phyloP scores from a whole-genome alignment of 2,113 vertebrate genomes.

The Toxotes jaculatrix region DNA sequence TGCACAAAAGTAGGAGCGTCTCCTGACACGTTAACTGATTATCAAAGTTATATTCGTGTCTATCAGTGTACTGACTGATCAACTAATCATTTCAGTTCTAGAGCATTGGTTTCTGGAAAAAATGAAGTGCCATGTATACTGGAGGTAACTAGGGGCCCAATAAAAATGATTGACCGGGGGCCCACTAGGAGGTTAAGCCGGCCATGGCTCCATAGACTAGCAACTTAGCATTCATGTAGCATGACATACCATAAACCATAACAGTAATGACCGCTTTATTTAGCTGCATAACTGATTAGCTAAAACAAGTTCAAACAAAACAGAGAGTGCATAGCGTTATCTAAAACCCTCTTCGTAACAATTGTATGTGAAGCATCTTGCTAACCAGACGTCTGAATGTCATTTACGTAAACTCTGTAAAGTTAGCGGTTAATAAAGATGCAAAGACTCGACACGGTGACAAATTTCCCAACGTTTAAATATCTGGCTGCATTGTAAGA shows the following conservation, averaged over 20 bases:
- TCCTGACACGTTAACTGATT: neutral
- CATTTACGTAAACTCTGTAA: constrained; percentile 13
- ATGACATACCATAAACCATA: neutral
- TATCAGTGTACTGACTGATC: neutral
- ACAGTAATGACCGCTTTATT: neutral
- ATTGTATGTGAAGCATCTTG: neutral
- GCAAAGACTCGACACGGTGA: neutral
- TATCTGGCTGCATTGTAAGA: neutral
- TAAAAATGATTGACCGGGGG: neutral
- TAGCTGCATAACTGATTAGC: neutral
- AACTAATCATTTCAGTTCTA: neutral
- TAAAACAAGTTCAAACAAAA: neutral
- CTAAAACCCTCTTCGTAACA: neutral
- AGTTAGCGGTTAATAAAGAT: neutral
- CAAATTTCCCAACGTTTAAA: neutral
- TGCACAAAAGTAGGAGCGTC: neutral
- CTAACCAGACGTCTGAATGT: constrained; percentile 61
- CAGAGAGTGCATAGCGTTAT: neutral
- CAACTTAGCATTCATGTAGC: neutral
- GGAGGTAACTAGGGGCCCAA: neutral
- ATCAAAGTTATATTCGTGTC: neutral
- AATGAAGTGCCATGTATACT: neutral
- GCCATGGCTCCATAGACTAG: neutral
- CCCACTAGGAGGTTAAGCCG: neutral
- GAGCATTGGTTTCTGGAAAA: neutral